Base-by-base conservation (phyloP, 35 echinoderm and acorn worm genomes). In the Acanthaster planci region DNA sequence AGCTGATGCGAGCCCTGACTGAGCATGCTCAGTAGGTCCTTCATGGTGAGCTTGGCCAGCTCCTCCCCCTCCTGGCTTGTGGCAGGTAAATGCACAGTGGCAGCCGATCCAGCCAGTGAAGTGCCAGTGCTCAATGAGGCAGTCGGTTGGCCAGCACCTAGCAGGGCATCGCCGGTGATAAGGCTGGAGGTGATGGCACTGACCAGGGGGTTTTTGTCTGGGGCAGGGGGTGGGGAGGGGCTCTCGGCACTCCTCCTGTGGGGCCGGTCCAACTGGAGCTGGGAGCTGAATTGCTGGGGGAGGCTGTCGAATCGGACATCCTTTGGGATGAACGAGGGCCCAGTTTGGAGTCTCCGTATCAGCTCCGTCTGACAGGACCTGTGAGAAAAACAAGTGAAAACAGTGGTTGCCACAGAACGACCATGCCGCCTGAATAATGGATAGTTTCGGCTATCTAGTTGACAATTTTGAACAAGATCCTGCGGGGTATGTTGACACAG, bases 1-100 rank as follows among this genome's bases (percentile, higher is more conserved):
- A 99, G 77, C 81, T 99, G 92, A 40, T 99, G 89, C 10, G 89
- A 94, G 40, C 87, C 83, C 40, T 99, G 96, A 85, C 89, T 81
- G 1, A 99, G 79, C 80, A 82, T 90, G 67, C 81, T 76, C 40
- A 91, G 84, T 52, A 99, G 64, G 54, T 91, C 92, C 67, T 84
- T 67, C 81, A 94, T 84, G 58, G 86, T 83, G 22, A 99, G 77
- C 21, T 88, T 60, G 1, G 78, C 38, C 14, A 88, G 80, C 51
- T 87, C 88, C 51, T 23, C 79, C 38, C 52, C 67, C 15, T 90
- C 78, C 51, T 31, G 26, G 10, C 64, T 55, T 23, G n/a, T 76
- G 18, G 51, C 79, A 30, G 82, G 52, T 52, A 40, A 32, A 86
- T 55, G 77, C n/a, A n/a, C n/a, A n/a, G n/a, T n/a, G 37, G 79